phyloP scores from a whole-genome alignment of 2,797 vertebrate genomes.

The Lacerta agilis region DNA sequence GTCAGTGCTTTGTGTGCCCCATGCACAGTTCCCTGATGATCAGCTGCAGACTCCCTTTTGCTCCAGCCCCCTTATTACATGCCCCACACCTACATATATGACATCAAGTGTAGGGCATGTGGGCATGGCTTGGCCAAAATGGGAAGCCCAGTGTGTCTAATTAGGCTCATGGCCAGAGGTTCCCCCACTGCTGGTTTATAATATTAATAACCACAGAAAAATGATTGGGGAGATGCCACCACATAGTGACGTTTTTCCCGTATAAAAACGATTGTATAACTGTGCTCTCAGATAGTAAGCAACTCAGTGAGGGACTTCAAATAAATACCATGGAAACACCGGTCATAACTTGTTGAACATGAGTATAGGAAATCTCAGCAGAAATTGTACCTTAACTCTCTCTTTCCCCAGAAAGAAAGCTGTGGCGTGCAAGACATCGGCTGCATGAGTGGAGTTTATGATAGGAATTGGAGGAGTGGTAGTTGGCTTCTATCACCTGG shows the following conservation, averaged over 20 bases:
- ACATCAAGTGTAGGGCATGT: no score
- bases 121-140: no score
- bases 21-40: no score
- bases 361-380: not conserved
- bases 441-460: constrained; percentile 85
- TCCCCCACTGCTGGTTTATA: not conserved
- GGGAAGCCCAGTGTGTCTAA: no score
- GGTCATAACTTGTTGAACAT: not conserved
- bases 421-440: constrained; percentile 82
- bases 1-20: no score
- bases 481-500: constrained; percentile 85
- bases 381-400: constrained; percentile 81
- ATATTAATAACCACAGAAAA: not conserved
- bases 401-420: constrained; percentile 83
- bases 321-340: not conserved
- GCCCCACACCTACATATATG: no score
- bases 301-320: not conserved
- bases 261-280: not conserved
- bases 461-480: constrained; percentile 83
- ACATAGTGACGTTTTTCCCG: not conserved
- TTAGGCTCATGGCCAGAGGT: no score
- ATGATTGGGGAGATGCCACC: not conserved
- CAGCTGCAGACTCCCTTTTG: no score
- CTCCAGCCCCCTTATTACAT: no score
- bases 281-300: not conserved